Conservation (phyloP, 2,888 invertebrate species). For the Epistrophe grossulariae region DNA sequence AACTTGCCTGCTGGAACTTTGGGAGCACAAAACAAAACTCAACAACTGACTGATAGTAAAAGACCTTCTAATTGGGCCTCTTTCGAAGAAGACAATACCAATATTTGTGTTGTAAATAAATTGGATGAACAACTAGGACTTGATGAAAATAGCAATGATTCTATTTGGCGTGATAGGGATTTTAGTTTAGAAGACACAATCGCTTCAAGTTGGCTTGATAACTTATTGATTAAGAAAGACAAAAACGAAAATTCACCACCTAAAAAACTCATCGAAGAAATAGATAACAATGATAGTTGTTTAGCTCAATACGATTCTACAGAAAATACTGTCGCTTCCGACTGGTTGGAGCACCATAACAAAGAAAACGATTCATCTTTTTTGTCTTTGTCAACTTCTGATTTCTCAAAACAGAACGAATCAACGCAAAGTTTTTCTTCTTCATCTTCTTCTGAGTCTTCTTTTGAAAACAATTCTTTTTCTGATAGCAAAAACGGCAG, state of each 20-base stretch:
- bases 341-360: not conserved
- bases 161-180: too few relatives aligned
- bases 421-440: too few relatives aligned
- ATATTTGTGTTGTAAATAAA: not conserved
- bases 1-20: not conserved
- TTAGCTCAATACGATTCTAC: constrained; percentile 10
- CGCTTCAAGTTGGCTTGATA: constrained; percentile 7
- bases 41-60: not conserved
- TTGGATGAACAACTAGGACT: not conserved
- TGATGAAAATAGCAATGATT: too few relatives aligned
- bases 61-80: too few relatives aligned
- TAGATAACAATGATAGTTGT: not conserved
- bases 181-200: not conserved
- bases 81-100: not conserved
- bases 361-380: too few relatives aligned
- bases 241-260: not conserved
- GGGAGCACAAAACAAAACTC: not conserved
- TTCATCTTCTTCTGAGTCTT: too few relatives aligned
- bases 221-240: not conserved
- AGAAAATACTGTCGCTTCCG: not conserved
- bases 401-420: too few relatives aligned
- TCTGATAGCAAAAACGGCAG: too few relatives aligned
- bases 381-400: too few relatives aligned
- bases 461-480: too few relatives aligned
- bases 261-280: not conserved